These are phyloP conservation scores for Apodemia duryi DNA, from an alignment of 2,888 invertebrate genomes.

Conservation along the genomic window DNA sequence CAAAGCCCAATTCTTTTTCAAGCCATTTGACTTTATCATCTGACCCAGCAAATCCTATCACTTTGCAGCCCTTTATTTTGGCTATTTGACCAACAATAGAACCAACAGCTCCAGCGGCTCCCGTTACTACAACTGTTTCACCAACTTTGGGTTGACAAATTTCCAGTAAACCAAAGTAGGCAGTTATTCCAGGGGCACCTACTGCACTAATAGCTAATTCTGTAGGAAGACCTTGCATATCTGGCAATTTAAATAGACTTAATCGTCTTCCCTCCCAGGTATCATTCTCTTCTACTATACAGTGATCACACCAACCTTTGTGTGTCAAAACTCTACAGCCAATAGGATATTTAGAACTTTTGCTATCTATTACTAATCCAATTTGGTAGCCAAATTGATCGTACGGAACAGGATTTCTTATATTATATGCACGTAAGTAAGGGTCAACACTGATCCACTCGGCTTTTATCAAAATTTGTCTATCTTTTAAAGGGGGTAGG, in stretches of 20 bases:
- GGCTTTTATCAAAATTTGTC: too few relatives aligned
- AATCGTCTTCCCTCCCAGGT: constrained; percentile 24
- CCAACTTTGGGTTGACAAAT: constrained; percentile 83
- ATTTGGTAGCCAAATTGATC: constrained; percentile 43
- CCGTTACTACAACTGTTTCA: constrained; percentile 84
- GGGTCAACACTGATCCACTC: too few relatives aligned
- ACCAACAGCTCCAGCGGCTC: constrained; percentile 88
- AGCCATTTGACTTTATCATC: constrained; percentile 85
- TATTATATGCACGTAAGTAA: constrained; percentile 33
- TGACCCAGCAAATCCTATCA: constrained; percentile 70
- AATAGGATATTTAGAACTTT: constrained; percentile 78
- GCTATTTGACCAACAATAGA: constrained; percentile 42
- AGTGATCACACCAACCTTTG: too few relatives aligned
- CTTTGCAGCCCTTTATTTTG: too few relatives aligned
- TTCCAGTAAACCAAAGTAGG: constrained; percentile 85
- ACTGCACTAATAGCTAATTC: constrained; percentile 81
- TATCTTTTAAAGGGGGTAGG: constrained; percentile 73
- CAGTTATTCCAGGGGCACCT: constrained; percentile 85
- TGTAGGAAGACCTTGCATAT: constrained; percentile 65
- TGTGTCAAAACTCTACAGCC: constrained; percentile 77
- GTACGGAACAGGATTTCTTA: constrained; percentile 31
- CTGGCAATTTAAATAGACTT: constrained; percentile 59
- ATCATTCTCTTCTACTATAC: constrained; percentile 52
- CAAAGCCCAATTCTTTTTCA: constrained; percentile 82
- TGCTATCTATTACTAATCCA: constrained; percentile 77